Conservation (phyloP, 2,888 invertebrate species). For the Bombylius discolor region DNA sequence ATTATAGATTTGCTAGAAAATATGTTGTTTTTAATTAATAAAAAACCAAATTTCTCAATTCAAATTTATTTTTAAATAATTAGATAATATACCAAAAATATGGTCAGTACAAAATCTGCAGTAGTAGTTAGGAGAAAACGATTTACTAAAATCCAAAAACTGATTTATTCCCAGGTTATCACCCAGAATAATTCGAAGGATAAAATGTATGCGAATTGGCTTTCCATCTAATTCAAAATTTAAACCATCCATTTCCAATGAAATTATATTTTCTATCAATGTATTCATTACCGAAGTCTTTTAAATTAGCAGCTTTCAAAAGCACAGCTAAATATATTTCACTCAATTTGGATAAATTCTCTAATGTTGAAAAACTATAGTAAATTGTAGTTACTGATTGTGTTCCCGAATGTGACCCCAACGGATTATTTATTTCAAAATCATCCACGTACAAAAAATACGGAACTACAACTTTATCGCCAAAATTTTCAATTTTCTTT, state of each 20-base stretch:
- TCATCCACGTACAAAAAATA: too few relatives aligned
- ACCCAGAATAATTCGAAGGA: neutral
- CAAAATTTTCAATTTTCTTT: too few relatives aligned
- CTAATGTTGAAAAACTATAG: conserved; percentile 1
- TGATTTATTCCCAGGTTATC: conserved; percentile 9
- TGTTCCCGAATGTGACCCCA: too few relatives aligned
- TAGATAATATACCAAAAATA: neutral
- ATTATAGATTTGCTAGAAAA: too few relatives aligned
- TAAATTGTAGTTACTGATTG: conserved; percentile 3
- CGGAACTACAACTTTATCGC: too few relatives aligned
- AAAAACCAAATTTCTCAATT: too few relatives aligned
- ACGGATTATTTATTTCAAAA: conserved; percentile 4
- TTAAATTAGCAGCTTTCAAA: conserved; percentile 1
- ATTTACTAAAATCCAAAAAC: conserved; percentile 9
- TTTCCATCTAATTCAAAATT: neutral
- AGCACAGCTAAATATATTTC: conserved; percentile 2
- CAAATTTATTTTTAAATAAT: too few relatives aligned
- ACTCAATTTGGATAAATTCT: neutral
- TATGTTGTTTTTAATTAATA: too few relatives aligned
- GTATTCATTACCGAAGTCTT: conserved; percentile 2
- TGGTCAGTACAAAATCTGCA: conserved; percentile 9
- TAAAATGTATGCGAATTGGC: neutral
- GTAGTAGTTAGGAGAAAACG: conserved; percentile 8
- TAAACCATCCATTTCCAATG: conserved; percentile 2
- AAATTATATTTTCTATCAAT: conserved; percentile 1